Base-by-base conservation (phyloP, 2,797 vertebrate genomes). In the Parotocinclus haroldoi region DNA sequence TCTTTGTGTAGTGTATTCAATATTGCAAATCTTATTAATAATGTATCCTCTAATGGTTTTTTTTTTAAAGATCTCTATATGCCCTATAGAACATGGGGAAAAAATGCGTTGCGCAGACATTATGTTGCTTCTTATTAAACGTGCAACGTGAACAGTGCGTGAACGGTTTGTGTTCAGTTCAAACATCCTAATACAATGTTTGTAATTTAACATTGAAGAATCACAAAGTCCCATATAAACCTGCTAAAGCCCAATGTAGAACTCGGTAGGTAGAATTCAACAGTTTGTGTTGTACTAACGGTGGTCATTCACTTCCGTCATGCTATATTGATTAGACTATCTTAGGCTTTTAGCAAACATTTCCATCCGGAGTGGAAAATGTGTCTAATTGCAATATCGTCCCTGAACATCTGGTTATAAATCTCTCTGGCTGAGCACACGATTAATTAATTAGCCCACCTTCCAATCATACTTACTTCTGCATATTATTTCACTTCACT, bases 21-120 rank as follows among this genome's bases (percentile, higher is more conserved):
- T 87, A 85, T 84, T 86, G 75, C 81, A 81, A 76, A 78, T 80
- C 79, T 81, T 83, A 84, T 88, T 76, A 86, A 85, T 89, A 79
- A 87, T 88, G 86, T 66, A 78, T 68, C 57, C 56, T 71, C 56
- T 74, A 68, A 65, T 49, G 52, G 38, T 27, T 61, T 57, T 66
- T 27, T 61, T 57, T 66, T 66, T 60, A 66, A 72, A 53, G 45
- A 37, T 18, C 16, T 64, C 16, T 18, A 38, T 58, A 39, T n/a
- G 8, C 8, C 48, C 10, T 49, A 55, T 52, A 44, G 1, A 9
- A 44, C 36, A 66, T 11, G 53, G n/a, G n/a, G 19, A 44, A n/a
- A 36, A 62, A 46, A 16, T 14, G 52, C 51, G 37, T 45, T 50
- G 46, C 37, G 10, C 8, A 19, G 19, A 14, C 37, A 42, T n/a